phyloP scores from a whole-genome alignment of 2,113 vertebrate genomes.

The Chloropsis cyanopogon region DNA sequence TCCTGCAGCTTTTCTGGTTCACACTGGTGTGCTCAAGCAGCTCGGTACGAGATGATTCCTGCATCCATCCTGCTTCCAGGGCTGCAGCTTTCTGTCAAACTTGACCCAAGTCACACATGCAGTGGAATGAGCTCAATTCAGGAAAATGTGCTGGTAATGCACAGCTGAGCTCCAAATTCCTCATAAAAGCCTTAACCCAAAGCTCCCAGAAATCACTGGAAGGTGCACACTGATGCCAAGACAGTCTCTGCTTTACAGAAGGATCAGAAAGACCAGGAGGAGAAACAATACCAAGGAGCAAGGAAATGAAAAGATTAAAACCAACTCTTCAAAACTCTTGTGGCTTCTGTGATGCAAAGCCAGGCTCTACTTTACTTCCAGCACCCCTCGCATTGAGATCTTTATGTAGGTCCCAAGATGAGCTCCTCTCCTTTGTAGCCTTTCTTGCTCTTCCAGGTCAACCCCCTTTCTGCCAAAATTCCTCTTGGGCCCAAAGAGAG shows the following conservation, averaged over 20 bases:
- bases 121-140: neutral
- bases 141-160: neutral
- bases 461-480: neutral
- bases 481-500: neutral
- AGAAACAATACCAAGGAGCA: neutral
- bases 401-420: accelerated
- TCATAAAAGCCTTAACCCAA: neutral
- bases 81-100: neutral
- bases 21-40: neutral
- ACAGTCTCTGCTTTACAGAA: neutral
- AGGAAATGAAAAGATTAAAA: neutral
- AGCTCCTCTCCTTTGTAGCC: neutral
- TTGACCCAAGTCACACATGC: neutral
- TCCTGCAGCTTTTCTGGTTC: neutral
- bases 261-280: neutral
- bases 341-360: neutral
- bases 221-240: neutral
- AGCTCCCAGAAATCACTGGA: neutral
- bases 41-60: neutral
- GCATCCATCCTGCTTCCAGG: neutral
- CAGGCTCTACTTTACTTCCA: neutral
- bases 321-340: neutral
- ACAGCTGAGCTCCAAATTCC: neutral
- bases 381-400: neutral
- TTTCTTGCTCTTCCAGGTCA: neutral